Evolutionary conservation across 2,797 vertebrate species (phyloP), one percentile per base, ranked within the genome.

Genomic region (Melanotaenia nigrans): DNA sequence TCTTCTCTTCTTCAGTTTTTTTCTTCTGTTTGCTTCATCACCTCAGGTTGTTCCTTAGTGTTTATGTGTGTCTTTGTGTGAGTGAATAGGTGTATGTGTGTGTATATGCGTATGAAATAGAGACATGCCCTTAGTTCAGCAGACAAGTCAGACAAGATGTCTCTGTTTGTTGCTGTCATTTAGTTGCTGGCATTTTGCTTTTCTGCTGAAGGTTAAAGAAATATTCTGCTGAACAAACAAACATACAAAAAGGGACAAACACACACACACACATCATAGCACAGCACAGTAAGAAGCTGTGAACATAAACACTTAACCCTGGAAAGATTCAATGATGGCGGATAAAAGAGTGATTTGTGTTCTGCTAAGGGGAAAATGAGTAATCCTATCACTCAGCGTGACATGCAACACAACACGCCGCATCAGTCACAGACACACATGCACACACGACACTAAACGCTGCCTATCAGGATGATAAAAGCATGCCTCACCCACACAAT

Each of bases 321-420:
- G 90, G 89, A 94, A 93, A 92, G 91, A 93, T 93, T 92, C 91
- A 90, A 91, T 91, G 82, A 93, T 90, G 90, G 78, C 38, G 90
- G 91, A 94, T 93, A 93, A 94, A 92, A 91, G 90, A 91, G 84
- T 90, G 91, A 92, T 92, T 92, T 93, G 90, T 93, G 91, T 90
- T 92, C 87, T 85, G 92, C 92, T 94, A 87, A 92, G 90, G 91
- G 92, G 90, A 91, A 91, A 91, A 91, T 92, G 91, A 92, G 90
- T 93, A 92, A 93, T 93, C 90, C 89, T 90, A 90, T 93, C 91
- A 93, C 88, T 90, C 89, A 86, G 91, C 87, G 88, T 93, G 93
- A 93, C 90, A 91, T 82, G 86, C 87, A 90, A 91, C 90, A 91
- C 85, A 92, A 92, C 92, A 92, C 85, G 85, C 62, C 61, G 80